Base-by-base conservation (phyloP, 1,140 invertebrate genomes). In the Musca domestica region DNA sequence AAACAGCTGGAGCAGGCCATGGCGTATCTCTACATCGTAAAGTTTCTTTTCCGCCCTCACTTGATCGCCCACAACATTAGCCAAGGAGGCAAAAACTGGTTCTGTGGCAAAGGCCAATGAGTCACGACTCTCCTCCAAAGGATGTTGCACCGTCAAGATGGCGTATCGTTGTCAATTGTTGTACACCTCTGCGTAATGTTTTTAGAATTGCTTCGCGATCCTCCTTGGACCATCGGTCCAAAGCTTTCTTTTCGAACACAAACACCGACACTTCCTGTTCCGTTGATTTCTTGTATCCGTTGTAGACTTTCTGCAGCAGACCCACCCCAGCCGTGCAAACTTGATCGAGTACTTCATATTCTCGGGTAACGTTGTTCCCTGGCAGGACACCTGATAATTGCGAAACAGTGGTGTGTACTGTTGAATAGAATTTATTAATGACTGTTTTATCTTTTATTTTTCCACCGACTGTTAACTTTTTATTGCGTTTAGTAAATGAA, bases 111-210 rank as follows among this genome's bases (percentile, higher is more conserved):
- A 99, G 1, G 96, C 96, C 66, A 99, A 83, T 74, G 91, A 95
- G 74, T 98, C 96, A 70, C 96, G 89, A 52, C 95, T 98, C 83
- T 99, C 97, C 83, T 99, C 97, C n/a, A 99, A 82, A n/a, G 95
- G 91, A 85, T 98, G 94, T 74, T 98, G 93, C 0, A 99, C 93
- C 7, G 93, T 97, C 3, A 99, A 82, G 56, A 84, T 99, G 97
- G 56, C 95, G 85, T 23, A 99, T 86, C 77, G 96, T 91, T 0
- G 97, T 98, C 14, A 99, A 80, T 74, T 98, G 96, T 9, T 89
- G 86, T 0, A 98, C 90, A 9, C 96, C 96, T 69, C 90, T 88
- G 72, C 91, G 92, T 25, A 98, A 77, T 0, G 87, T 88, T 12
- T 96, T 95, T 63, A 98, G 76, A 80, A 98, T 90, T 0, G 88